Percentiles rank a stretch among this genome's conserved stretches.
Conservation (phyloP, 2,797 vertebrate genomes). For the Cirrhinus mrigala region DNA sequence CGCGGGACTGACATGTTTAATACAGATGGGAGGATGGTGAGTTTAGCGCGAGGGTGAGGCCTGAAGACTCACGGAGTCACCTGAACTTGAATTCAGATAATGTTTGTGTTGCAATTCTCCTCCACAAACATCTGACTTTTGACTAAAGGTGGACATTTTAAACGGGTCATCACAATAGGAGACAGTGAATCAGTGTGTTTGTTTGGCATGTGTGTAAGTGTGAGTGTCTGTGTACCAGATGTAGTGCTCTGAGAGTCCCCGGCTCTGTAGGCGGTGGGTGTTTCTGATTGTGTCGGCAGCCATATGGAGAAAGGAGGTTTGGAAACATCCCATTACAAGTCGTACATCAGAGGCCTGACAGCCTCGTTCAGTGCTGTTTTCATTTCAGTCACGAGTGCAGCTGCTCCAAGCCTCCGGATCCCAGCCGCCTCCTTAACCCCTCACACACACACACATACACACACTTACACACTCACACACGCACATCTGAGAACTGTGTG, state of each 20-base stretch:
- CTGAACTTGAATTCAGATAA: neutral
- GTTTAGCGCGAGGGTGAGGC: constrained; percentile 5
- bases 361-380: constrained; percentile 87
- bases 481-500: constrained; percentile 5
- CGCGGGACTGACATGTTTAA: constrained; percentile 43
- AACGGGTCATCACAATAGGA: constrained; percentile 8
- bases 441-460: constrained; percentile 44
- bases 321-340: constrained; percentile 95
- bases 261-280: constrained; percentile 81
- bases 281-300: constrained; percentile 85
- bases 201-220: constrained; percentile 48
- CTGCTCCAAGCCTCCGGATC: constrained; percentile 79
- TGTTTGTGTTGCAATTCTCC: neutral
- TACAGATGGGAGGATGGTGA: constrained; percentile 39
- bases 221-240: constrained; percentile 79
- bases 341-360: constrained; percentile 90
- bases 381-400: constrained; percentile 91
- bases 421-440: constrained; percentile 62
- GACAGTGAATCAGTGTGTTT: constrained; percentile 36
- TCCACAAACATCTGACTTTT: neutral
- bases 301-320: constrained; percentile 88
- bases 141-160: constrained; percentile 10
- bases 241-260: constrained; percentile 78
- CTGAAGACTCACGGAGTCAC: neutral
- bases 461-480: constrained; percentile 32